A percentile compares a stretch with the other conserved stretches of the same genome.
These are phyloP conservation scores for Tangara arthus DNA, from an alignment of 2,797 vertebrate genomes.

Conservation along the genomic window DNA sequence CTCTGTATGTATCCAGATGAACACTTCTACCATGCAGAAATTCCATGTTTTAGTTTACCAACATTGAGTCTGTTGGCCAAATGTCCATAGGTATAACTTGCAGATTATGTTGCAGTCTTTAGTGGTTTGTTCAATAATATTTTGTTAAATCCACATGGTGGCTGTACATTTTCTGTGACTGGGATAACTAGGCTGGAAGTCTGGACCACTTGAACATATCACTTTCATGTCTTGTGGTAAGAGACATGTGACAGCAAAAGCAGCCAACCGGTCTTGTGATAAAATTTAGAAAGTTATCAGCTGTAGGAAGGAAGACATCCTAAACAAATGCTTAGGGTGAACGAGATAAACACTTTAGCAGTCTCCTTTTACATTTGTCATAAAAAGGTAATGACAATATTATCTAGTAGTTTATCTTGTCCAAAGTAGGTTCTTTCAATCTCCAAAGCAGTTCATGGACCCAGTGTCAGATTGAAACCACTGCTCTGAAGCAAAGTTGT, in stretches of 20 bases:
- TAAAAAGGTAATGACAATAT: not conserved
- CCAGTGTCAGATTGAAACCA: not conserved
- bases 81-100: not conserved
- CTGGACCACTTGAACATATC: not conserved
- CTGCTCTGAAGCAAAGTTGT: not conserved
- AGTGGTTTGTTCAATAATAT: not conserved
- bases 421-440: not conserved
- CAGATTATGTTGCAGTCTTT: not conserved
- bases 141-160: not conserved
- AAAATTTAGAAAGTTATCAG: not conserved
- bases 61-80: not conserved
- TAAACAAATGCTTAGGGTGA: not conserved
- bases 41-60: not conserved
- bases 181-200: not conserved
- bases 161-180: not conserved
- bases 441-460: not conserved
- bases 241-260: not conserved
- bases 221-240: not conserved
- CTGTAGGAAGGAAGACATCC: not conserved
- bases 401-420: not conserved
- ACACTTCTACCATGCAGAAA: not conserved
- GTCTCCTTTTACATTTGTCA: not conserved
- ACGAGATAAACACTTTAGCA: not conserved
- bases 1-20: rapidly evolving
- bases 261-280: not conserved